phyloP scores from a whole-genome alignment of 2,797 vertebrate genomes.

The Chiloscyllium punctatum region DNA sequence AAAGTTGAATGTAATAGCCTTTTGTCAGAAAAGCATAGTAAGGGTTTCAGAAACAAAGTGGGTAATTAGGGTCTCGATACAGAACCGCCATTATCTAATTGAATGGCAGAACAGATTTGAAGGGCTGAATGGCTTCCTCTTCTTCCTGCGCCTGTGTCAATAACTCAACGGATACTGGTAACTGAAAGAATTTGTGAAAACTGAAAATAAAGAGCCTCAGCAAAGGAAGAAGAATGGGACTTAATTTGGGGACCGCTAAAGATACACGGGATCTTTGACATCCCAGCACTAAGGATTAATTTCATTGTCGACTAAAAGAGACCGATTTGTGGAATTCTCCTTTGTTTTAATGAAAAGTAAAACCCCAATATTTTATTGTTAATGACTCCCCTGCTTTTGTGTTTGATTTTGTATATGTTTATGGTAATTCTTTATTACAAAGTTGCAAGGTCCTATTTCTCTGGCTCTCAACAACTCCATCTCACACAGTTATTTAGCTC shows the following conservation, averaged over 20 bases:
- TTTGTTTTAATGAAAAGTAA: conserved; percentile 33
- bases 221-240: neutral
- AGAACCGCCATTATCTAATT: neutral
- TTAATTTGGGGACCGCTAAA: conserved; percentile 16
- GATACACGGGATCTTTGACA: neutral
- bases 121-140: neutral
- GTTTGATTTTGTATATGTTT: neutral
- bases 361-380: neutral
- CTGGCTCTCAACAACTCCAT: neutral
- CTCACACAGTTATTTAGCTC: neutral
- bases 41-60: neutral
- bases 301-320: neutral
- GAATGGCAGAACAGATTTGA: neutral
- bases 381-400: neutral
- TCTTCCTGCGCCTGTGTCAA: neutral
- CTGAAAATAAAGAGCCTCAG: neutral
- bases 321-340: neutral
- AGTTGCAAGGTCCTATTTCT: conserved; percentile 25
- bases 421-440: neutral
- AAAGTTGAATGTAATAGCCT: neutral
- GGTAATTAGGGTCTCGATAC: neutral
- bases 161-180: no score
- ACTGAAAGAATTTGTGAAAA: neutral
- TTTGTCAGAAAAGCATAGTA: no score
- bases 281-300: neutral